Percentiles rank a stretch among this genome's conserved stretches.
phyloP scores from a whole-genome alignment of 2,113 vertebrate genomes.

The Mesocricetus auratus region DNA sequence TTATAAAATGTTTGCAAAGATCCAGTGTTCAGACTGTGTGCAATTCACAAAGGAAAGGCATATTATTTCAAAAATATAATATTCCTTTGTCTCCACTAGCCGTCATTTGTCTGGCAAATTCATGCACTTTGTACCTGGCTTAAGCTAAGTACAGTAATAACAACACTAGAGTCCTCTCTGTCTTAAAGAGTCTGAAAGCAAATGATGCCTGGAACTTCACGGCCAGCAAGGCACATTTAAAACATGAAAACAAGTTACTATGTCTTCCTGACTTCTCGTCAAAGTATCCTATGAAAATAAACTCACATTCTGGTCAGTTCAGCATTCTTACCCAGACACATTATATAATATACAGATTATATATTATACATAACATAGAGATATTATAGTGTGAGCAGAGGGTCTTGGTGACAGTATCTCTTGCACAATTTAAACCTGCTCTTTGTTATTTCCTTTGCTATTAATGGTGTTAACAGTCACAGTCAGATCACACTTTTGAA shows the following conservation, averaged over 20 bases:
- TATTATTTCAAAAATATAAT: conserved; percentile 83
- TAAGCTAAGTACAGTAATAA: conserved; percentile 76
- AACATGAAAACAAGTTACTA: neutral
- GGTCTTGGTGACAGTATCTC: neutral
- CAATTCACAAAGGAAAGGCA: conserved; percentile 76
- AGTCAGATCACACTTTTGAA: conserved; percentile 5
- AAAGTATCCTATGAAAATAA: neutral
- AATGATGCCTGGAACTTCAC: neutral
- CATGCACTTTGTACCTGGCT: conserved; percentile 46
- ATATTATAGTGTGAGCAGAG: neutral
- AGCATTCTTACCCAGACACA: neutral
- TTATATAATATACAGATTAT: neutral
- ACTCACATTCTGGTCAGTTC: neutral
- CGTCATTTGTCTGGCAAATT: conserved; percentile 67
- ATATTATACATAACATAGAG: neutral
- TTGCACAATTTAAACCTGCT: neutral
- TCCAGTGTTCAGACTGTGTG: conserved; percentile 71
- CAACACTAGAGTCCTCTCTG: conserved; percentile 45
- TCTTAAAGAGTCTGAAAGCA: neutral
- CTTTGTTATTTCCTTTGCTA: neutral
- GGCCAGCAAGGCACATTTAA: neutral
- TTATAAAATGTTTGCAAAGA: conserved; percentile 80
- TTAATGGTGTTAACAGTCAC: neutral
- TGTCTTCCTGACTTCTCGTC: neutral
- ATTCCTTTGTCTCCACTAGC: conserved; percentile 81